Base-by-base conservation (phyloP, 2,797 vertebrate species). In the Fistularia commersonii region DNA sequence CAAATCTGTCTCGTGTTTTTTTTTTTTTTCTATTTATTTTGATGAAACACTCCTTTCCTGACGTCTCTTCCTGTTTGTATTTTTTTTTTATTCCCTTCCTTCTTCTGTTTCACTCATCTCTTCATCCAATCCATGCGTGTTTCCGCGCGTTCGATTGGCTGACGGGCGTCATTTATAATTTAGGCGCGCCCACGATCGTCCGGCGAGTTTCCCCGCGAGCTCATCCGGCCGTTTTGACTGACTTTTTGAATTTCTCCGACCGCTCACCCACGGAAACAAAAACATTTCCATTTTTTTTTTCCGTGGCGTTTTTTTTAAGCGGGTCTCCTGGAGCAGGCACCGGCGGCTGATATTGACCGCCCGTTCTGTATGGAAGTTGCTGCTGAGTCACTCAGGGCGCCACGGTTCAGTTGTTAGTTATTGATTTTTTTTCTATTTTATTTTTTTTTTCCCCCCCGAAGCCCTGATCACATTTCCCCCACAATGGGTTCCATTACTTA, bases 401-500 rank as follows among this genome's bases (percentile, higher is more conserved):
- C 63, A 57, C 38, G 72, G 78, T 79, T 81, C 68, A 53, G 72
- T 80, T 84, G 84, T 83, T 83, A 58, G 72, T 85, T 87, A 88
- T 87, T 85, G 87, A 86, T 86, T 87, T 82, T 80, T 23, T 23
- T 23, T 23, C 4, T 23, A 2, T 23, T 23, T 23, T 23, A 2
- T 23, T 23, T 23, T 23, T 23, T 23, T 23, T 23, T 23, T 23
- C 4, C 4, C 23, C 4, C 4, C 74, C 82, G 77, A 81, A 66
- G 77, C 62, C 64, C 62, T 43, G 82, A 86, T 87, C 83, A 79
- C 78, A 84, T 88, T 81, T 81, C 81, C 72, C 23, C 51, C 71
- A 79, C 82, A 83, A 82, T 84, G 65, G 70, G 76, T 76, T 76
- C 74, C 79, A 85, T 88, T 86, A 87, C 83, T 89, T 87, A 89